Evolutionary conservation across 2,888 invertebrate species (phyloP), one percentile per base, ranked within the genome.

Genomic region (Trisateles emortualis): DNA sequence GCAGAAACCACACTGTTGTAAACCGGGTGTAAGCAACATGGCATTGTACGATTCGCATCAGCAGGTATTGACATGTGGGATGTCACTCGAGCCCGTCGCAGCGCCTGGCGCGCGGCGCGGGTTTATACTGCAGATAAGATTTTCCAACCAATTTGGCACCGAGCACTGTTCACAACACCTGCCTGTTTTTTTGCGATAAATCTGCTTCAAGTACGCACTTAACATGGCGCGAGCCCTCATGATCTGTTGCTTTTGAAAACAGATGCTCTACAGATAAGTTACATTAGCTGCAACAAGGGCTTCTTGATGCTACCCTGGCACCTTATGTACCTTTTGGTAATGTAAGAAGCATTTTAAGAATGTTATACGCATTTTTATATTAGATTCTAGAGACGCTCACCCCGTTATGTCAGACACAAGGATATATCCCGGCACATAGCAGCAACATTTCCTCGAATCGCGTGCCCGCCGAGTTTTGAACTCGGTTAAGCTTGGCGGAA

Each of bases 401-500:
- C 68, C 75, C 70, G 72, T 80, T 59, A 79, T 79, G 80, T 83
- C 78, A 81, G 83, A 84, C 80, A 77, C 63, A 76, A 78, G 79
- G 79, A 76, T 80, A 80, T 83, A 84, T 80, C 78, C 74, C 74
- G 76, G 77, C 78, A 78, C 78, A 79, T 75, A 73, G 77, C 76
- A 49, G 78, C 79, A 81, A 86, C 83, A 83, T 88, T 84, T 84
- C 78, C 81, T 75, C 59, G 72, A 81, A 76, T 81, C 78, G 74
- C 79, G 78, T 79, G 73, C 80, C 79, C 79, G 79, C 83, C 80
- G 86, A 90, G 89, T 90, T 92, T 87, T 87, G 85, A 90, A 90
- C 87, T 88, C 84, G 85, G 86, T 86, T 89, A 83, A 90, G 87
- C 90, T 86, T 78, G 77, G 78, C 80, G 84, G 81, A 87, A 86